These are phyloP conservation scores for Adela reaumurella DNA, from an alignment of 2,888 invertebrate genomes.

Conservation along the genomic window DNA sequence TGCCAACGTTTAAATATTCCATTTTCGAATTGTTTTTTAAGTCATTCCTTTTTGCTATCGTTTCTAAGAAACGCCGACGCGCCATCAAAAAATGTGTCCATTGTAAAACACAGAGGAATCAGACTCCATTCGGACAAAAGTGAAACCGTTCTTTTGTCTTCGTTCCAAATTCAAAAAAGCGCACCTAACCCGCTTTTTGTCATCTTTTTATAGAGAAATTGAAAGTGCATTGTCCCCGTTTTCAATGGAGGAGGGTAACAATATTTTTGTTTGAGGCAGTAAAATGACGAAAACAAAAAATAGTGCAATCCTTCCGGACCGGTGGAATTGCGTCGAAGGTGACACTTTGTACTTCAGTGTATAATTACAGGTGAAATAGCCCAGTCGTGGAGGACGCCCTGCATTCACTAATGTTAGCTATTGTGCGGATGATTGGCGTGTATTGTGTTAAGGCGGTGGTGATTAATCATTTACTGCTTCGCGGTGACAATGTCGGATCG, in stretches of 20 bases:
- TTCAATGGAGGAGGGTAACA: conserved; percentile 27
- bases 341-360: conserved; percentile 35
- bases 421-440: conserved; percentile 46
- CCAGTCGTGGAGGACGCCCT: conserved; percentile 27
- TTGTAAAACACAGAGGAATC: not conserved
- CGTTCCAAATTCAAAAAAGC: conserved; percentile 30
- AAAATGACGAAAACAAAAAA: conserved; percentile 51
- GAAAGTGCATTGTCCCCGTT: conserved; percentile 45
- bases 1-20: too few species aligned
- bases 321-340: conserved; percentile 23
- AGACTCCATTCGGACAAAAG: not conserved
- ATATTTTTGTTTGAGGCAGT: conserved; percentile 32
- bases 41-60: too few species aligned
- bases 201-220: conserved; percentile 48
- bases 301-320: conserved; percentile 44
- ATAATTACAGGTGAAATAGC: conserved; percentile 50
- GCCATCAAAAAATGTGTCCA: not conserved
- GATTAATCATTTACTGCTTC: conserved; percentile 40
- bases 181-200: conserved; percentile 37
- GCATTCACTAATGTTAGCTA: conserved; percentile 39
- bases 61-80: too few species aligned
- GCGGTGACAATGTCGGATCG: conserved; percentile 9
- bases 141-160: not conserved
- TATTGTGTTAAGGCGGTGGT: not conserved
- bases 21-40: too few species aligned